Conservation (phyloP, 2,113 vertebrate genomes). For the Platichthys flesus region DNA sequence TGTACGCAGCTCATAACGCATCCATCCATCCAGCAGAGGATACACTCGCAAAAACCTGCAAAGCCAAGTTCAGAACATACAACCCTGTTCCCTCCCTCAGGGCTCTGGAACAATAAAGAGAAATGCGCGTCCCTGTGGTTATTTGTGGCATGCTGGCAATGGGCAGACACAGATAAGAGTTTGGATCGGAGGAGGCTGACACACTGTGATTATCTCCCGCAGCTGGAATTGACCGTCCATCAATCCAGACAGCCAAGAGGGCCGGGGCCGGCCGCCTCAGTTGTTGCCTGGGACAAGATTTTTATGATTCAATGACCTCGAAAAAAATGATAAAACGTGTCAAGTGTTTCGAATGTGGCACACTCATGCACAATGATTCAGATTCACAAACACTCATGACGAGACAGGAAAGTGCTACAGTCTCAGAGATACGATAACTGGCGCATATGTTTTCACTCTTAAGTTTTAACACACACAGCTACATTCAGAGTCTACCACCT, state of each 20-base stretch:
- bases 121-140: constrained; percentile 70
- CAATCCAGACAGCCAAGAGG: constrained; percentile 69
- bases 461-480: constrained; percentile 19
- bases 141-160: constrained; percentile 71
- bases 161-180: constrained; percentile 81
- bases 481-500: constrained; percentile 42
- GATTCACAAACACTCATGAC: constrained; percentile 32
- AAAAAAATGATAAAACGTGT: constrained; percentile 46
- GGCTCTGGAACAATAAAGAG: constrained; percentile 66
- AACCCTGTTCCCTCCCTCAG: constrained; percentile 44
- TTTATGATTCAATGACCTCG: constrained; percentile 72
- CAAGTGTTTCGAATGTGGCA: constrained; percentile 55
- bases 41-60: constrained; percentile 6
- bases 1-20: neutral
- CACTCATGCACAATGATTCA: constrained; percentile 19
- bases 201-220: constrained; percentile 77
- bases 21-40: constrained; percentile 19
- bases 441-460: constrained; percentile 43
- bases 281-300: constrained; percentile 65
- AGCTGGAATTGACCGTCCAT: constrained; percentile 79
- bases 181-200: constrained; percentile 80
- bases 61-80: constrained; percentile 35
- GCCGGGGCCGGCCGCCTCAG: constrained; percentile 60
- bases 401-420: neutral
- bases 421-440: constrained; percentile 35